phyloP scores from a whole-genome alignment of 2,113 vertebrate species.

The Rallus limicola region DNA sequence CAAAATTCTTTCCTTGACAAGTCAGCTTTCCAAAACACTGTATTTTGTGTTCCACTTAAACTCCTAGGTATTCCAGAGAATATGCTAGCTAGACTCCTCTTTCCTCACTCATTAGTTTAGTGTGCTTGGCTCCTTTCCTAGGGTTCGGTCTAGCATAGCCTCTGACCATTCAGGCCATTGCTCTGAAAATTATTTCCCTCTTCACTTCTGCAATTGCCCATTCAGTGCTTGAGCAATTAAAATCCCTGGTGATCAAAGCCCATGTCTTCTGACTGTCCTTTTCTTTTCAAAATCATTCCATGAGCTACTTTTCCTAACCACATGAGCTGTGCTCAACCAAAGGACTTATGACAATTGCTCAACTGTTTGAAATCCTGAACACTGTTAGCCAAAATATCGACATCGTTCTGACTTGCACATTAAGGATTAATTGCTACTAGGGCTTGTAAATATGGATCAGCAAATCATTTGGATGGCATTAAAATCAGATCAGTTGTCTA shows the following conservation, averaged over 20 bases:
- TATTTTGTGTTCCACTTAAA: slow-evolving; percentile 11
- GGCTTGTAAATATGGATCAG: slow-evolving; percentile 7
- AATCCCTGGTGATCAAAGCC: slow-evolving; percentile 52
- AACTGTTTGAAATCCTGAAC: slow-evolving; percentile 4
- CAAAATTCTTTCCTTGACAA: slow-evolving; percentile 33
- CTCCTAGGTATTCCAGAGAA: not conserved
- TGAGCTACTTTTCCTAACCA: not conserved
- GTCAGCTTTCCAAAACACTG: slow-evolving; percentile 27
- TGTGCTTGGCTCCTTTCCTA: slow-evolving; percentile 56
- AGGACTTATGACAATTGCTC: slow-evolving; percentile 30
- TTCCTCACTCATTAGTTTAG: slow-evolving; percentile 44
- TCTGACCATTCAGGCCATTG: slow-evolving; percentile 42
- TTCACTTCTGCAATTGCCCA: slow-evolving; percentile 53
- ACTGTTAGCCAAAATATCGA: slow-evolving; percentile 58
- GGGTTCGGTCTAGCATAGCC: slow-evolving; percentile 44
- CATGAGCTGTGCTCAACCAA: not conserved
- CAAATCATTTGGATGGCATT: slow-evolving; percentile 16
- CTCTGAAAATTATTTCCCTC: slow-evolving; percentile 54
- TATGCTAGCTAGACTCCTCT: not conserved
- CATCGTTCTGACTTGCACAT: slow-evolving; percentile 28
- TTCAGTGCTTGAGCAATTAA: slow-evolving; percentile 62
- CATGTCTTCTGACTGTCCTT: slow-evolving; percentile 42
- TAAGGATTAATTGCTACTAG: slow-evolving; percentile 19
- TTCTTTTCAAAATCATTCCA: slow-evolving; percentile 31
- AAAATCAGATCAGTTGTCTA: slow-evolving; percentile 9